These are phyloP conservation scores for Columba janthina DNA, from an alignment of 2,113 vertebrate species.

Conservation along the genomic window DNA sequence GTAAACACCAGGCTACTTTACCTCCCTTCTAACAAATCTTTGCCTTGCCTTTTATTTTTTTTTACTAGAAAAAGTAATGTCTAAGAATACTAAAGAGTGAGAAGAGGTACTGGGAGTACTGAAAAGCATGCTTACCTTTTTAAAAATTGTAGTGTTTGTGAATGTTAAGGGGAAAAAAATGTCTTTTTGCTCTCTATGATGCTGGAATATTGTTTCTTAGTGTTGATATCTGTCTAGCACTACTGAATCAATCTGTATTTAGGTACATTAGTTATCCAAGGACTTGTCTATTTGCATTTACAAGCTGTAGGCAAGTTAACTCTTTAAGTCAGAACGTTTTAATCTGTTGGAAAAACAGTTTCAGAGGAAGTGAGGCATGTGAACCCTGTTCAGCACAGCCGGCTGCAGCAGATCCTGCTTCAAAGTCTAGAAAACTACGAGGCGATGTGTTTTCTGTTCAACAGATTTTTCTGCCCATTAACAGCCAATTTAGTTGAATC, in stretches of 20 bases:
- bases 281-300: background rate
- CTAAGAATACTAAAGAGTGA: background rate
- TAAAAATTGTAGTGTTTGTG: background rate
- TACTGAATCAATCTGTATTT: background rate
- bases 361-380: background rate
- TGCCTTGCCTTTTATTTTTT: background rate
- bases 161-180: background rate
- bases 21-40: conserved; percentile 26
- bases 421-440: background rate
- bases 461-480: background rate
- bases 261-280: background rate
- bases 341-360: background rate
- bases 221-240: background rate
- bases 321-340: background rate
- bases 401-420: background rate
- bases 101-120: background rate
- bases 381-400: background rate
- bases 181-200: background rate
- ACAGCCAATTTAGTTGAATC: background rate
- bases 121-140: background rate
- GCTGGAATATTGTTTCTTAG: background rate
- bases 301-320: background rate
- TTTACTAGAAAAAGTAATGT: background rate
- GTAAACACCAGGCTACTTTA: conserved; percentile 43
- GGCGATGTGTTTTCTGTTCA: background rate